phyloP scores from a whole-genome alignment of 1,140 invertebrate species.

The Caenorhabditis tropicalis region DNA sequence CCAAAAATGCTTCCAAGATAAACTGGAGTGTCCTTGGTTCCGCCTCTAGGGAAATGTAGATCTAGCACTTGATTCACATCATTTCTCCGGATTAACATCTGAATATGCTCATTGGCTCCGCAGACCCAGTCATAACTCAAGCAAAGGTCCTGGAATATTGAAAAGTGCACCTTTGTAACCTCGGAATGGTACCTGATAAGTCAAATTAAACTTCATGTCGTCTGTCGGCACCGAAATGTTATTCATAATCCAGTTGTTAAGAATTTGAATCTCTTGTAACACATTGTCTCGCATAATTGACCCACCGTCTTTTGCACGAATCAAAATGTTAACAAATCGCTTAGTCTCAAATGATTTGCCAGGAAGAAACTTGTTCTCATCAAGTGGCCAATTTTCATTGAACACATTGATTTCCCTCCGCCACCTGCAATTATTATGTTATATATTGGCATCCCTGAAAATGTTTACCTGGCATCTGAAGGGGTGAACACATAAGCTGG shows the following conservation, averaged over 20 bases:
- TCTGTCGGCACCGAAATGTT: conserved; percentile 68
- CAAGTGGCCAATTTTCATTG: conserved; percentile 68
- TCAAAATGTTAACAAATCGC: conserved; percentile 69
- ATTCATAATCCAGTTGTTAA: conserved; percentile 68
- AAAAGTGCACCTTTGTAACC: not conserved
- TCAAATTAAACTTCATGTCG: conserved; percentile 67
- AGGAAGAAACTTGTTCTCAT: conserved; percentile 72
- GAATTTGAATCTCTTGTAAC: conserved; percentile 67
- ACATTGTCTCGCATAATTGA: conserved; percentile 67
- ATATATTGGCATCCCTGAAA: not conserved
- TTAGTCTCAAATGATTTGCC: conserved; percentile 72
- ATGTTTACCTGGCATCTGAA: conserved; percentile 66
- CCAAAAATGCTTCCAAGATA: conserved; percentile 69
- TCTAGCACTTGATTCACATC: conserved; percentile 70
- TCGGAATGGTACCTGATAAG: conserved; percentile 66
- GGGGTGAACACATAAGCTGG: conserved; percentile 71
- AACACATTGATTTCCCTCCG: conserved; percentile 67
- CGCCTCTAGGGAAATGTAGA: conserved; percentile 68
- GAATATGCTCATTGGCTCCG: conserved; percentile 67
- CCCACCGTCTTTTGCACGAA: conserved; percentile 61
- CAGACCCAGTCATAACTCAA: conserved; percentile 70
- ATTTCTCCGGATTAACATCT: conserved; percentile 67
- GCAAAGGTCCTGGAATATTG: conserved; percentile 64
- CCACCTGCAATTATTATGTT: conserved; percentile 64
- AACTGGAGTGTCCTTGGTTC: conserved; percentile 70